Percentiles rank a stretch among this genome's conserved stretches.
Evolutionary conservation across 2,797 vertebrate species (phyloP).

Genomic region (Syndactyla subalaris): DNA sequence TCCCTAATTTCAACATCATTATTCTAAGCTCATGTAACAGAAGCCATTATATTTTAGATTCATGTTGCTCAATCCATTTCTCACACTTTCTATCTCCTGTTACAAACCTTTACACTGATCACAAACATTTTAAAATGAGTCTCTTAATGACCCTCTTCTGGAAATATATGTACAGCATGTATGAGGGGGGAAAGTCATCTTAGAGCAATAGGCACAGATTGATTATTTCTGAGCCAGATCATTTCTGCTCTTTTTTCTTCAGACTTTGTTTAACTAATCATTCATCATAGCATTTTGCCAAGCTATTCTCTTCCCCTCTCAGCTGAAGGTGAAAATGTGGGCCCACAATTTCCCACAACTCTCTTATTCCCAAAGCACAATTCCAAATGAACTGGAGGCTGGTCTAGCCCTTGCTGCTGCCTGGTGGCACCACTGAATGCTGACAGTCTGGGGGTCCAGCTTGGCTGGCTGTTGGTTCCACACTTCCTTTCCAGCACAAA

Average conservation of each 20-base stretch:
- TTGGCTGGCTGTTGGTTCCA: background rate
- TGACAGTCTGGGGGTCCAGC: rapidly evolving
- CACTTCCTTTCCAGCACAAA: rapidly evolving
- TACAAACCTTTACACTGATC: slow-evolving; percentile 32
- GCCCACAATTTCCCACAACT: background rate
- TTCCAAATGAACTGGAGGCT: background rate
- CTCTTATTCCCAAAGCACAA: background rate
- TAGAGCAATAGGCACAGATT: background rate
- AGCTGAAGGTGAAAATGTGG: background rate
- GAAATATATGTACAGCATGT: slow-evolving; percentile 19
- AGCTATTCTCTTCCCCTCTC: background rate
- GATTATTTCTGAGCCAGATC: background rate
- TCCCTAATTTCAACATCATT: slow-evolving; percentile 67
- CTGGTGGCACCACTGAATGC: background rate
- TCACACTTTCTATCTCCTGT: slow-evolving; percentile 9
- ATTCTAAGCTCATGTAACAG: slow-evolving; percentile 24
- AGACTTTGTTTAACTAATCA: background rate
- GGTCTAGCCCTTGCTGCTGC: background rate
- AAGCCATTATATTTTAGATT: slow-evolving; percentile 48
- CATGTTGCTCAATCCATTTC: slow-evolving; percentile 14
- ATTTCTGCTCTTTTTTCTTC: background rate
- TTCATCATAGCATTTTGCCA: background rate
- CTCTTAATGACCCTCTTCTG: slow-evolving; percentile 14
- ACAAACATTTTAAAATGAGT: slow-evolving; percentile 8
- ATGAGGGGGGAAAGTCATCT: background rate